Percentiles rank a stretch among this genome's conserved stretches.
These are phyloP conservation scores for Apamea epomidion DNA, from an alignment of 2,888 invertebrate genomes.

Conservation along the genomic window DNA sequence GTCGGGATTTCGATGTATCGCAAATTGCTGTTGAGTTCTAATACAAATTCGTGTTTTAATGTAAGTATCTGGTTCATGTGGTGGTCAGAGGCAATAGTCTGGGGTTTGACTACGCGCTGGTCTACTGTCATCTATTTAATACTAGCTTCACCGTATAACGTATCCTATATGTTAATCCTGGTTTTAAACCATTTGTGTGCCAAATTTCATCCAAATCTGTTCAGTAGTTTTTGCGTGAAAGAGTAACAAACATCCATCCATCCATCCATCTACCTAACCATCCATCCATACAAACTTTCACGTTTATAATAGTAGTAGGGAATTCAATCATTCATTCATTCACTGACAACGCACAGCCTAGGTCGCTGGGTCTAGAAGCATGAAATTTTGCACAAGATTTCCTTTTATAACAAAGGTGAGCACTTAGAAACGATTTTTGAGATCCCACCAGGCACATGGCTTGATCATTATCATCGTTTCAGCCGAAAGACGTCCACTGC, in stretches of 20 bases:
- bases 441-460: not conserved
- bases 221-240: too few relatives aligned
- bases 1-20: conserved; percentile 8
- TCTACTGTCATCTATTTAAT: not conserved
- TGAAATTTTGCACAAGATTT: not conserved
- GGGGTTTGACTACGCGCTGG: not conserved
- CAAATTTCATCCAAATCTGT: too few relatives aligned
- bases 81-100: conserved; percentile 2
- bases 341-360: not conserved
- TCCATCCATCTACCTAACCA: too few relatives aligned
- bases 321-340: too few relatives aligned
- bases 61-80: conserved; percentile 21
- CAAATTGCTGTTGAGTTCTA: conserved; percentile 35
- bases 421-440: not conserved
- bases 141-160: too few relatives aligned
- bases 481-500: not conserved
- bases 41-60: conserved; percentile 13
- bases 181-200: too few relatives aligned
- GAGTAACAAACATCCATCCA: too few relatives aligned
- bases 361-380: not conserved
- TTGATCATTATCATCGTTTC: not conserved
- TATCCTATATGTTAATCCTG: too few relatives aligned
- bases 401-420: not conserved
- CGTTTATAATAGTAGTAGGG: too few relatives aligned
- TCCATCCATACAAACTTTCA: too few relatives aligned